A percentile compares a stretch with the other conserved stretches of the same genome.
phyloP scores from a whole-genome alignment of 2,888 invertebrate genomes.

The Dryadula phaetusa region DNA sequence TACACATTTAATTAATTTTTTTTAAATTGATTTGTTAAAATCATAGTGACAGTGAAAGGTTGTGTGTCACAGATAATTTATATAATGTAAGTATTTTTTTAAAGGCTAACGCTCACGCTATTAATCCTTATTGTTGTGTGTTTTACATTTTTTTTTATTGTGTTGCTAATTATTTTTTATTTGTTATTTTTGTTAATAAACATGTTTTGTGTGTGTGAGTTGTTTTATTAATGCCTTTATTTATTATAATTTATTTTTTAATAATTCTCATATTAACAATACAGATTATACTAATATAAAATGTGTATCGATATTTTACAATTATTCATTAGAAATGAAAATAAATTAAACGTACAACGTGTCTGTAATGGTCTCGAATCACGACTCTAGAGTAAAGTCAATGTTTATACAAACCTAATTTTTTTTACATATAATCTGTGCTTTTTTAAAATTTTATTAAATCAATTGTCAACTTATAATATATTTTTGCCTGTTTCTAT shows the following conservation, averaged over 20 bases:
- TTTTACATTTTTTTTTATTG: neutral
- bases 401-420: neutral
- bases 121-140: neutral
- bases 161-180: neutral
- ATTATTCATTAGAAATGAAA: neutral
- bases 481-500: neutral
- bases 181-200: neutral
- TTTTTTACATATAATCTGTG: neutral
- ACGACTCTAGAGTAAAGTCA: neutral
- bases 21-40: constrained; percentile 27
- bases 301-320: no score
- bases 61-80: constrained; percentile 12
- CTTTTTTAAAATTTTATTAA: no score
- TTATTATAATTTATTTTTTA: neutral
- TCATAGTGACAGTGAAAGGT: constrained; percentile 18
- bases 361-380: neutral
- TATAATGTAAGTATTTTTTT: constrained; percentile 18
- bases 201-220: neutral
- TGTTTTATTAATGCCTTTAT: neutral
- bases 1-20: constrained; percentile 39
- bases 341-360: neutral
- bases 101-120: neutral
- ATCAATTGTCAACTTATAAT: neutral
- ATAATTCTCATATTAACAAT: neutral
- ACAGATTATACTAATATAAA: neutral